Conservation (phyloP, 2,888 invertebrate species). For the Drosophila kanekoi region DNA sequence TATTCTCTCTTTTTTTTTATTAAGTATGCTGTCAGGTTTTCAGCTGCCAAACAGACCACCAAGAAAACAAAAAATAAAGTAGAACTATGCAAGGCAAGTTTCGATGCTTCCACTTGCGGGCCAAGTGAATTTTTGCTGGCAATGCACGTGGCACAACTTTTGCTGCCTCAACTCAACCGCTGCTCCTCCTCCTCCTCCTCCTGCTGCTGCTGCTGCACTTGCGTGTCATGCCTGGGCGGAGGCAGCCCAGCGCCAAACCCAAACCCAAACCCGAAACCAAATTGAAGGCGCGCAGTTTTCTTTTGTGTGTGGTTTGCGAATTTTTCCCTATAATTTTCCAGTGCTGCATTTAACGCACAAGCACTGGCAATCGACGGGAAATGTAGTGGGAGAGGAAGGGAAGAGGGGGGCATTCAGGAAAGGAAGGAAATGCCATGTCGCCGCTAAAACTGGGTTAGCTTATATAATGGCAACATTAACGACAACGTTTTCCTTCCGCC, state of each 20-base stretch:
- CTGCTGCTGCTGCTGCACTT: constrained; percentile 39
- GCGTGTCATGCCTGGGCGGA: constrained; percentile 50
- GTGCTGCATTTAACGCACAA: constrained; percentile 69
- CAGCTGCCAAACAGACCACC: constrained; percentile 41
- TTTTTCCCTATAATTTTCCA: constrained; percentile 50
- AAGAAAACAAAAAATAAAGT: not conserved
- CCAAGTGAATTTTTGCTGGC: constrained; percentile 65
- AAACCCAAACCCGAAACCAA: constrained; percentile 21
- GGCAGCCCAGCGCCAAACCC: not conserved
- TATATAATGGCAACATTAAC: constrained; percentile 77
- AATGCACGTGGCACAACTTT: constrained; percentile 67
- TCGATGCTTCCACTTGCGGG: constrained; percentile 41
- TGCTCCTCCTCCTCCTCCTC: constrained; percentile 2
- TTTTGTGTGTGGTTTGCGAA: constrained; percentile 40
- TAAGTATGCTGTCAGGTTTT: constrained; percentile 58
- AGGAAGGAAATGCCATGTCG: constrained; percentile 77
- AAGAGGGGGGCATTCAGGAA: constrained; percentile 44
- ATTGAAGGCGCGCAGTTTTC: constrained; percentile 42
- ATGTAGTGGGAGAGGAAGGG: too few relatives aligned
- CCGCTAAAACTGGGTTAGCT: constrained; percentile 79
- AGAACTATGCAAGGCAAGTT: constrained; percentile 62
- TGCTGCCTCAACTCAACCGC: constrained; percentile 26
- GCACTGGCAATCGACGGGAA: constrained; percentile 3
- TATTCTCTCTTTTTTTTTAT: constrained; percentile 25
- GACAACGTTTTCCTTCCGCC: constrained; percentile 74